These are phyloP conservation scores for Pristionchus fissidentatus DNA, from an alignment of 2,888 invertebrate genomes.

Conservation along the genomic window DNA sequence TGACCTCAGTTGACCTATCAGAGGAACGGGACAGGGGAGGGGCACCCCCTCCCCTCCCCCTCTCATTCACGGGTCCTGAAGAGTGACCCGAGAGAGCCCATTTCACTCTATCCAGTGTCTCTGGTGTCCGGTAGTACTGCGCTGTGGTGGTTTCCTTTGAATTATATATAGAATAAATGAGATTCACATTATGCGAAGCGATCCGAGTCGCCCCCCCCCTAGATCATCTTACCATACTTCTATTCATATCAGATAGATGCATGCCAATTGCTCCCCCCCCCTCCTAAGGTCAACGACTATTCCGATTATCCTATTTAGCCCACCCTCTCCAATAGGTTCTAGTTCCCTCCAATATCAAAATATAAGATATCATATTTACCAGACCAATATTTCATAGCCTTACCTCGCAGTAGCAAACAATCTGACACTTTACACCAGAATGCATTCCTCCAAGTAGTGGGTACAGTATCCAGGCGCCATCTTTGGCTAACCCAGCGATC, in stretches of 20 bases:
- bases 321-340: background rate
- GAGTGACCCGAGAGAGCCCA: background rate
- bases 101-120: constrained; percentile 28
- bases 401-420: constrained; percentile 36
- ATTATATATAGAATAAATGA: background rate
- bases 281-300: too few species aligned
- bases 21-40: constrained; percentile 10
- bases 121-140: too few species aligned
- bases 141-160: too few species aligned
- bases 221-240: too few species aligned
- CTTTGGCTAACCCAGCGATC: background rate
- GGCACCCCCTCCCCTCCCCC: background rate
- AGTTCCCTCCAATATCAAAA: background rate
- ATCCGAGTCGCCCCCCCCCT: too few species aligned
- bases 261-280: too few species aligned
- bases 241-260: too few species aligned
- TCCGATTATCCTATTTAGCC: constrained; percentile 13
- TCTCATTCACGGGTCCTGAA: too few species aligned
- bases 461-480: constrained; percentile 40
- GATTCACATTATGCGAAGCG: background rate
- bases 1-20: constrained; percentile 38
- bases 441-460: constrained; percentile 21
- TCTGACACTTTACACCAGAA: background rate
- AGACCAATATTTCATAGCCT: background rate
- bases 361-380: background rate